Conservation (phyloP, 2,797 vertebrate species). For the Acomys russatus region DNA sequence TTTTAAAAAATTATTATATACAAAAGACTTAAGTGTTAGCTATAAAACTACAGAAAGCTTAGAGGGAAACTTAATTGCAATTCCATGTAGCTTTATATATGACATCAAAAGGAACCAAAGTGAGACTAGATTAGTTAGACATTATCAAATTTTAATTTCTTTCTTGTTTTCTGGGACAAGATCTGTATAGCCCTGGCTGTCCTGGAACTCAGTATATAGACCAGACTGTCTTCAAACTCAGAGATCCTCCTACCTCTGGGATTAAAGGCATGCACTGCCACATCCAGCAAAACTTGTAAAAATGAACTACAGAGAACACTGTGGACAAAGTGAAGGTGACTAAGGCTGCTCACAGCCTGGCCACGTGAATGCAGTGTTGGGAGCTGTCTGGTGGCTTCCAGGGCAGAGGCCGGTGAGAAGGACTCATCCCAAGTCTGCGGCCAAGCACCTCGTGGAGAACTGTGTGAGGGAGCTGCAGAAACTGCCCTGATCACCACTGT, state of each 20-base stretch:
- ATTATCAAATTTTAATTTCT: constrained; percentile 23
- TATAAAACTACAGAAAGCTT: background rate
- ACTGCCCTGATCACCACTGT: background rate
- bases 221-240: background rate
- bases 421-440: background rate
- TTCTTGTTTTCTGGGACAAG: background rate
- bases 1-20: no score
- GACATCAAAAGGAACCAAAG: constrained; percentile 32
- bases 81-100: background rate
- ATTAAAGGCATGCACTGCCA: background rate
- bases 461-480: background rate
- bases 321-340: constrained; percentile 6
- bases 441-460: background rate
- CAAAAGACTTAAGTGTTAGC: background rate
- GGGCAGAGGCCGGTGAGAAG: background rate
- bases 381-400: background rate
- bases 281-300: background rate
- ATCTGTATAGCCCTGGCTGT: background rate
- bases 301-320: background rate
- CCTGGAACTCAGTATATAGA: background rate
- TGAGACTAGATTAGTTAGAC: background rate
- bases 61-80: constrained; percentile 2
- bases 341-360: background rate
- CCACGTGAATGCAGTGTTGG: background rate
- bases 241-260: background rate